Evolutionary conservation across 2,797 vertebrate species (phyloP).

Genomic region (Chaunax sp.): DNA sequence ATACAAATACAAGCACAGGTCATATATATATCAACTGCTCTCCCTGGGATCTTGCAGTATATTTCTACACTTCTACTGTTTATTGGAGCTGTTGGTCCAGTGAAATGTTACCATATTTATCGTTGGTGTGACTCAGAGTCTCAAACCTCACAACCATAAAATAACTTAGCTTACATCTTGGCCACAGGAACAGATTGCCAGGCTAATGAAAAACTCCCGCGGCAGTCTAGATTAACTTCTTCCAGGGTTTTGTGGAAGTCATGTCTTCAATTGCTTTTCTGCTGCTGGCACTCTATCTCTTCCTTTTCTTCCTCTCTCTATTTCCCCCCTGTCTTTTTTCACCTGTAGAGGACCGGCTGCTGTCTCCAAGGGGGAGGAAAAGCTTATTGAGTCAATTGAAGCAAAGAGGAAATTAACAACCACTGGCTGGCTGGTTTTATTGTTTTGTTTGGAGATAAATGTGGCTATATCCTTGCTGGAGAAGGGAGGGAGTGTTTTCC

Average conservation of each 20-base stretch:
- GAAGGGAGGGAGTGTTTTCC: constrained; percentile 19
- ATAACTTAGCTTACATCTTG: constrained; percentile 75
- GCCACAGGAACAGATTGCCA: constrained; percentile 72
- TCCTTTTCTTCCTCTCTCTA: constrained; percentile 38
- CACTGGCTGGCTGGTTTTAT: constrained; percentile 77
- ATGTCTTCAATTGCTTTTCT: constrained; percentile 73
- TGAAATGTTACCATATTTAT: constrained; percentile 68
- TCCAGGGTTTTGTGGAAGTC: constrained; percentile 68
- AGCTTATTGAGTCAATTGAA: constrained; percentile 71
- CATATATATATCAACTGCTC: too few relatives aligned
- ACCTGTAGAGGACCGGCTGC: constrained; percentile 65
- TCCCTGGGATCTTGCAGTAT: constrained; percentile 3
- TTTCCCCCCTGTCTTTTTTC: constrained; percentile 52
- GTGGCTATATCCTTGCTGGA: constrained; percentile 46
- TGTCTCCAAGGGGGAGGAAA: constrained; percentile 51
- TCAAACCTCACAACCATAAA: constrained; percentile 66
- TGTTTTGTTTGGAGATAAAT: constrained; percentile 75
- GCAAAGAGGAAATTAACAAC: constrained; percentile 78
- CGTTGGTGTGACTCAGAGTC: constrained; percentile 50
- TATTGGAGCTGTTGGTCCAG: constrained; percentile 25
- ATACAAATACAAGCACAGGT: too few relatives aligned
- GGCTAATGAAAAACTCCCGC: constrained; percentile 76
- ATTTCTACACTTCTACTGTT: constrained; percentile 32
- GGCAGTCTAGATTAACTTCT: constrained; percentile 75
- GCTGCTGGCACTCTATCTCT: constrained; percentile 55